phyloP scores from a whole-genome alignment of 2,797 vertebrate genomes.

The Centroberyx gerrardi region DNA sequence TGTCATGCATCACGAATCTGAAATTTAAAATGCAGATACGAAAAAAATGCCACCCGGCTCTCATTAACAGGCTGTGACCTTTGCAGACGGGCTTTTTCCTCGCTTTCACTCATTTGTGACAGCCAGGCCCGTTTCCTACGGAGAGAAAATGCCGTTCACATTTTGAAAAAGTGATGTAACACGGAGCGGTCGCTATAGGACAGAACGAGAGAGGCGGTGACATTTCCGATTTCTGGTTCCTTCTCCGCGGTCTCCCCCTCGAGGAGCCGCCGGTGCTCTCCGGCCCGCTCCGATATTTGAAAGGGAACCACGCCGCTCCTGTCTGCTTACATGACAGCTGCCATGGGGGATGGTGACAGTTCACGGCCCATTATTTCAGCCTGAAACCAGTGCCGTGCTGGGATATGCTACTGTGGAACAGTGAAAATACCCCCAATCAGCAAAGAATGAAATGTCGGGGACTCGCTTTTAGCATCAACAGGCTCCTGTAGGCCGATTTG shows the following conservation, averaged over 20 bases:
- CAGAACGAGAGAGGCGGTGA: conserved; percentile 59
- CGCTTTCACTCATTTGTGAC: conserved; percentile 39
- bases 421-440: conserved; percentile 42
- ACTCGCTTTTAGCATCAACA: conserved; percentile 22
- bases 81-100: conserved; percentile 45
- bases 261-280: conserved; percentile 39
- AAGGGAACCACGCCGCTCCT: conserved; percentile 39
- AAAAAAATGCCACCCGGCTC: neutral
- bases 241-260: conserved; percentile 26
- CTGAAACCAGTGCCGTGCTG: conserved; percentile 35
- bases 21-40: conserved; percentile 29
- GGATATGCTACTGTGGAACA: conserved; percentile 10
- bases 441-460: conserved; percentile 27
- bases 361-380: conserved; percentile 59
- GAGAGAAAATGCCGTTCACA: conserved; percentile 54
- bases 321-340: conserved; percentile 49
- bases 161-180: conserved; percentile 57
- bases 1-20: conserved; percentile 16
- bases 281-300: conserved; percentile 42
- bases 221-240: conserved; percentile 69
- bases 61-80: conserved; percentile 60
- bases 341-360: conserved; percentile 38
- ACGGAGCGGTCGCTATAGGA: conserved; percentile 36
- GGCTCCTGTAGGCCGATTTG: conserved; percentile 20
- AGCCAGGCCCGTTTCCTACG: conserved; percentile 33